These are phyloP conservation scores for Rhimphoctona megacephalus DNA, from an alignment of 2,888 invertebrate genomes.

Conservation along the genomic window DNA sequence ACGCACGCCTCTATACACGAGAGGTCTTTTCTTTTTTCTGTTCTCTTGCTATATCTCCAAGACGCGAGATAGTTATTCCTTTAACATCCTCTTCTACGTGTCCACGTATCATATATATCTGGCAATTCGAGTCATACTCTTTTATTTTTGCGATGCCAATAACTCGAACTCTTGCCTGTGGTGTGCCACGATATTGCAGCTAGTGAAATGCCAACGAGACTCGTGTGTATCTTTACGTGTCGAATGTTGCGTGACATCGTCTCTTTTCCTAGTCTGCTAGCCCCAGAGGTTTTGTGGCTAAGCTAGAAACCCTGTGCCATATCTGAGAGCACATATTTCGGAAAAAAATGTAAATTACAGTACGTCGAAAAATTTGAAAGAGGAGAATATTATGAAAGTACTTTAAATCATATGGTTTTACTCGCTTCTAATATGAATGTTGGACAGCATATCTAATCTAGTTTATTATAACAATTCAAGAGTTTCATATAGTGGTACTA, in stretches of 20 bases:
- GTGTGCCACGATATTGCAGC: not conserved
- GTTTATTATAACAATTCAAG: not conserved
- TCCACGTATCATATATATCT: constrained; percentile 5
- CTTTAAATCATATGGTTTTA: not conserved
- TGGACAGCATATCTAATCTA: not conserved
- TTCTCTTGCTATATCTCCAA: constrained; percentile 10
- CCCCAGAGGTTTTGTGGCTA: constrained; percentile 12
- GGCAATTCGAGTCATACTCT: constrained; percentile 1
- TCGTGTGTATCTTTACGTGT: constrained; percentile 11
- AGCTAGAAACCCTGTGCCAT: not conserved
- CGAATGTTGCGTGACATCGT: constrained; percentile 30
- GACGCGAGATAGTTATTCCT: constrained; percentile 19
- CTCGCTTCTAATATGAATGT: not conserved
- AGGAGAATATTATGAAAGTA: not conserved
- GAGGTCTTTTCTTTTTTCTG: not conserved
- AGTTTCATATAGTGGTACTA: not conserved
- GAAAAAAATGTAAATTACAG: constrained; percentile 17
- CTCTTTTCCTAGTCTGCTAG: not conserved
- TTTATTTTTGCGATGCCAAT: constrained; percentile 38
- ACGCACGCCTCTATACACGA: constrained; percentile 69
- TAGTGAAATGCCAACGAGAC: not conserved
- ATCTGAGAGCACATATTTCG: not conserved
- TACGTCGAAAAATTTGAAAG: not conserved
- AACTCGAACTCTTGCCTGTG: not conserved
- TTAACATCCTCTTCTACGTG: constrained; percentile 15